A percentile compares a stretch with the other conserved stretches of the same genome.
Evolutionary conservation across 2,888 invertebrate genomes (phyloP).

Genomic region (Lomographa bimaculata): DNA sequence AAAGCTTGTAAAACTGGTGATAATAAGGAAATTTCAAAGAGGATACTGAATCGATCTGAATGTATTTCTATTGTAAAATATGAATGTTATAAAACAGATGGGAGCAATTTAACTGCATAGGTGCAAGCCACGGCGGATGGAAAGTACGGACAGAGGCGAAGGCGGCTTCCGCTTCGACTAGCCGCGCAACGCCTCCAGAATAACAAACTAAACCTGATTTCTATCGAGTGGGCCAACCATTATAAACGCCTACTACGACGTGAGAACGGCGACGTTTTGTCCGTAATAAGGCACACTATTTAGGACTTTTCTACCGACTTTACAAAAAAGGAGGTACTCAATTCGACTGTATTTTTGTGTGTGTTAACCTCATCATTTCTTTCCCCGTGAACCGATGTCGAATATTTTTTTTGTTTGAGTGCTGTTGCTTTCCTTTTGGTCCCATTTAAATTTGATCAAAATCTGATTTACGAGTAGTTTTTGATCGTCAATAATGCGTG

Average conservation of each 20-base stretch:
- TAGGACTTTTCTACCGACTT: too few relatives aligned
- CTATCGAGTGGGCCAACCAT: constrained; percentile 72
- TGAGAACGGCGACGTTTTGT: constrained; percentile 19
- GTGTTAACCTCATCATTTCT: too few relatives aligned
- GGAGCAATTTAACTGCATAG: constrained; percentile 61
- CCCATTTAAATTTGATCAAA: too few relatives aligned
- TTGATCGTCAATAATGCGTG: too few relatives aligned
- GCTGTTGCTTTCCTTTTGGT: too few relatives aligned
- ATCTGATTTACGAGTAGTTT: too few relatives aligned
- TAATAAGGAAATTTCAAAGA: constrained; percentile 5
- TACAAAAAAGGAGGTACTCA: too few relatives aligned
- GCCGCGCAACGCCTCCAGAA: constrained; percentile 71
- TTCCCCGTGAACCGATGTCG: too few relatives aligned
- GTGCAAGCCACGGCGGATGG: constrained; percentile 72
- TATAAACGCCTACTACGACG: constrained; percentile 52
- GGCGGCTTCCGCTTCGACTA: constrained; percentile 68
- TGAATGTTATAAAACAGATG: constrained; percentile 48
- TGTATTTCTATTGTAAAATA: constrained; percentile 22
- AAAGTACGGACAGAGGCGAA: constrained; percentile 71
- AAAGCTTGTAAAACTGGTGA: too few relatives aligned
- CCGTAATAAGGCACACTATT: constrained; percentile 9
- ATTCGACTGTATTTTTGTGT: too few relatives aligned
- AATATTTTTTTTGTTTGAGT: too few relatives aligned
- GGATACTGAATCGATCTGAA: constrained; percentile 15
- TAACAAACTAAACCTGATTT: constrained; percentile 83